Evolutionary conservation across 1,140 invertebrate genomes (phyloP), one percentile per base, ranked within the genome.

Genomic region (Aphaenogaster ashmeadi): DNA sequence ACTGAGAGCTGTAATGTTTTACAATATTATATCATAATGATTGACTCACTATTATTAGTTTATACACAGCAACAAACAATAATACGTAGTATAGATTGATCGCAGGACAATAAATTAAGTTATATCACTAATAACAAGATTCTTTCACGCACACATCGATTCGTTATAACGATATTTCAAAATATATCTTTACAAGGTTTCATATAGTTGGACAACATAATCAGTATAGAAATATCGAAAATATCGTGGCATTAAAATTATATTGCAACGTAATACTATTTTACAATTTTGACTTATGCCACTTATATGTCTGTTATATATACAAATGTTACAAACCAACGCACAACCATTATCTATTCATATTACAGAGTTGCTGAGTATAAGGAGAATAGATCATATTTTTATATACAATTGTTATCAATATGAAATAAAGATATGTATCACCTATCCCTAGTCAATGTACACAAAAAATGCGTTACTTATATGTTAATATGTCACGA

Each of bases 361-460:
- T 72, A 90, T 79, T 84, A 72, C 88, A 90, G 52, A 90, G 50
- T 87, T 87, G 72, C 75, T 86, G 69, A 83, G 9, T 74, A 67
- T 33, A 88, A 78, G 36, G 80, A 50, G 33, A 60, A 87, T 83
- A 93, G 81, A 93, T 94, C 93, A 92, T 95, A 95, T 95, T 95
- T 95, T 95, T 95, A 87, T 95, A 94, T 93, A 94, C 90, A 93
- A 93, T 92, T 94, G 93, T 95, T 94, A 91, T 91, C 87, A 69
- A 91, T 92, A 87, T 88, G 80, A 80, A 90, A 93, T 92, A 89
- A 90, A 94, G 88, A 92, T 89, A 90, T 94, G 87, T 93, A 94
- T 93, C 90, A 91, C 88, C 87, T 93, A 93, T 88, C 93, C 92
- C 94, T 95, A 95, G 94, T 95, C 94, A 95, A 92, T 90, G 88